Percentiles rank a stretch among this genome's conserved stretches.
Evolutionary conservation across 2,888 invertebrate species (phyloP).

Genomic region (Patella pellucida): DNA sequence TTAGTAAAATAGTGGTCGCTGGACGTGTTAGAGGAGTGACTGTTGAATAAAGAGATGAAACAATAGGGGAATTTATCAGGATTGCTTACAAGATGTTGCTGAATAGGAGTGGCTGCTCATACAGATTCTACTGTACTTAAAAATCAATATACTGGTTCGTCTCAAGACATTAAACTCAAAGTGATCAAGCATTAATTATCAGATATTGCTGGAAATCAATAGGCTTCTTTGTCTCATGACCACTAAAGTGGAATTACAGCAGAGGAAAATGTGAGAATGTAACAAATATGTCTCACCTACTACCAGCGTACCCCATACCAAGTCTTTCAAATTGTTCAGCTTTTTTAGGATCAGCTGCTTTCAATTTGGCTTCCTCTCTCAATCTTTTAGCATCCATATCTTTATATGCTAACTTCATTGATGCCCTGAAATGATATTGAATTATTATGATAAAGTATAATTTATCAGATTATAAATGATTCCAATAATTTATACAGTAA

Average conservation of each 20-base stretch:
- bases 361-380: constrained; percentile 81
- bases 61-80: too few species aligned
- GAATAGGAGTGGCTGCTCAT: too few species aligned
- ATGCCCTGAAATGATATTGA: constrained; percentile 51
- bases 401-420: constrained; percentile 69
- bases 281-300: constrained; percentile 44
- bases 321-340: constrained; percentile 91
- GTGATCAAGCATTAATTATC: too few species aligned
- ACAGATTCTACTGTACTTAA: too few species aligned
- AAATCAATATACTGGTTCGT: too few species aligned
- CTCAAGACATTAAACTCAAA: too few species aligned
- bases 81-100: too few species aligned
- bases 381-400: constrained; percentile 70
- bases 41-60: too few species aligned
- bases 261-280: background rate
- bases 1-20: too few species aligned
- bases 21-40: too few species aligned
- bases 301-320: constrained; percentile 81
- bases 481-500: background rate
- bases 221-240: too few species aligned
- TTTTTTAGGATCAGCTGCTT: constrained; percentile 83
- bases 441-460: background rate
- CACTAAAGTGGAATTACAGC: background rate
- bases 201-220: too few species aligned
- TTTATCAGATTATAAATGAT: constrained; percentile 6